Base-by-base conservation (phyloP, 2,113 vertebrate genomes). In the Elgaria multicarinata region DNA sequence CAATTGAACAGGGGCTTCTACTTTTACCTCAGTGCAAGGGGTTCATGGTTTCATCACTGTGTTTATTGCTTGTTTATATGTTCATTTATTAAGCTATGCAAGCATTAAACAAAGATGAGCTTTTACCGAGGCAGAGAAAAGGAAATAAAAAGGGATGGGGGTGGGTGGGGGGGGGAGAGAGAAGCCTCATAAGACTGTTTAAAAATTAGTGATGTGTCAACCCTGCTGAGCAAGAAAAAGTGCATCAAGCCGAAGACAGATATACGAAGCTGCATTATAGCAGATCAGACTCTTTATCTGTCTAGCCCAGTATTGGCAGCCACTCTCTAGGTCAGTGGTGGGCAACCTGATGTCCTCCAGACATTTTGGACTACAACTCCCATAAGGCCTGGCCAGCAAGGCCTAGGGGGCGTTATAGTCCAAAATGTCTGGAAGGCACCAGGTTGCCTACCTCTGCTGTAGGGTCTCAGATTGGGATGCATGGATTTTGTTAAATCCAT, bases 71-170 rank as follows among this genome's bases (percentile, higher is more conserved):
- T 86, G 71, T 53, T 58, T 75, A 39, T 53, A 86, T 50, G 66
- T 86, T 58, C 28, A 75, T 75, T 86, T 55, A 75, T 74, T 62
- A 74, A 76, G 72, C 14, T 86, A 86, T 75, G 71, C 50, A 86
- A 76, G 16, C 36, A 75, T 42, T 75, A 86, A 75, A 76, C 44
- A 62, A 85, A 18, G n/a, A 75, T 75, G 39, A 42, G 36, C 39
- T 83, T 62, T 75, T 75, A 62, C 55, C 20, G 71, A 58, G 53
- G 36, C 53, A 58, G 85, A 62, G 85, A 62, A 55, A 62, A 76
- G 85, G 62, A 75, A 58, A 62, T 42, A 44, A 62, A 62, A 75
- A 86, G 71, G 55, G 58, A 12, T 22, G 62, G 36, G 28, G n/a
- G 12, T 8, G 44, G 36, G 24, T 36, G 36, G 28, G n/a, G 12